Conservation (phyloP, 2,113 vertebrate species). For the Oryzias curvinotus region DNA sequence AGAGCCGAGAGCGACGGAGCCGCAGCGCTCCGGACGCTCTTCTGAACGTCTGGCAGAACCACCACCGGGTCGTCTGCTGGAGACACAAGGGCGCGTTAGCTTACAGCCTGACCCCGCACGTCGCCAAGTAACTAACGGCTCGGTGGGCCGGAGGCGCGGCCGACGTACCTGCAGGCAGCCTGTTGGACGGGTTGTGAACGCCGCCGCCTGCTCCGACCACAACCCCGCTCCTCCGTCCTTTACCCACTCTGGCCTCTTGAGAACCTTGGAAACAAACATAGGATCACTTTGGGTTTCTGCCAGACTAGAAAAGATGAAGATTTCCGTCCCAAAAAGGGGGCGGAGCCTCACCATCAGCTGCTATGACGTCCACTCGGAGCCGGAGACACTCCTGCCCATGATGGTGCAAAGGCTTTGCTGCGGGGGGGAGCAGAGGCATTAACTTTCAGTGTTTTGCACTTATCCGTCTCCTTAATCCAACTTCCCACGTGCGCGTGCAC, state of each 20-base stretch:
- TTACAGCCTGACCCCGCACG: neutral
- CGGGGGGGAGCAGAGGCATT: constrained; percentile 47
- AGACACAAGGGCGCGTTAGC: constrained; percentile 32
- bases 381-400: constrained; percentile 85
- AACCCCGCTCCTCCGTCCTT: constrained; percentile 58
- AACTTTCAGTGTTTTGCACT: constrained; percentile 67
- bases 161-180: constrained; percentile 77
- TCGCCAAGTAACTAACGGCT: constrained; percentile 40
- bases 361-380: constrained; percentile 82
- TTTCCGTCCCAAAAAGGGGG: neutral
- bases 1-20: constrained; percentile 60
- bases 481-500: constrained; percentile 32
- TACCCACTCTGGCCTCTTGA: constrained; percentile 74
- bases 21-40: constrained; percentile 76
- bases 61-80: constrained; percentile 82
- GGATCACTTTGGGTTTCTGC: neutral
- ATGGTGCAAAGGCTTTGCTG: constrained; percentile 90
- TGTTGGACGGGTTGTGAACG: constrained; percentile 76
- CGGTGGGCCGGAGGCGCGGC: constrained; percentile 19
- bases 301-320: constrained; percentile 1
- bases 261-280: constrained; percentile 69
- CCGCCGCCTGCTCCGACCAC: constrained; percentile 55
- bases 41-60: constrained; percentile 78
- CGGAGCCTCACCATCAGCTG: constrained; percentile 83
- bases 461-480: constrained; percentile 66